Conservation (phyloP, 2,797 vertebrate species). For the Poecilia picta region DNA sequence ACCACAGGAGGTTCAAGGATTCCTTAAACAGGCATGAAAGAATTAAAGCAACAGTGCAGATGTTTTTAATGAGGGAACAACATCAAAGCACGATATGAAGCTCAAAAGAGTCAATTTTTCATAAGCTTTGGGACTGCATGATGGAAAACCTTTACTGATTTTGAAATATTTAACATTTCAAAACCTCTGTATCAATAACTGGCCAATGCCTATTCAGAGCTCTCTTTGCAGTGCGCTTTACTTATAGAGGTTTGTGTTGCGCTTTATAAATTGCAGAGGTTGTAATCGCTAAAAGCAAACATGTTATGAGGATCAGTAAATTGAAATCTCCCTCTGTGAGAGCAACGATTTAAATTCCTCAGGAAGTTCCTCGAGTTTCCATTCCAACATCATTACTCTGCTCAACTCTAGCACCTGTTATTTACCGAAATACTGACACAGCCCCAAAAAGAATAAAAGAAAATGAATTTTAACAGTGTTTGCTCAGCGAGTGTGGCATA, state of each 20-base stretch:
- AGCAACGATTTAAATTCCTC: not conserved
- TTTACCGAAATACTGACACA: not conserved
- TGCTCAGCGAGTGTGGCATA: slow-evolving; percentile 14
- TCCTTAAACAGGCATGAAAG: too few relatives aligned
- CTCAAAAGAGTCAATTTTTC: too few relatives aligned
- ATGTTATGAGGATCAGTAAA: not conserved
- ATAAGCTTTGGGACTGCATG: not conserved
- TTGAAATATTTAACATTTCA: not conserved
- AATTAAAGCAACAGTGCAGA: too few relatives aligned
- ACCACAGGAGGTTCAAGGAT: too few relatives aligned
- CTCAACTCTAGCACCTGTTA: not conserved
- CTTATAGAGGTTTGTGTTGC: not conserved
- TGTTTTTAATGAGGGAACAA: too few relatives aligned
- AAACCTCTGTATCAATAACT: not conserved
- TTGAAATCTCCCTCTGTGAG: slow-evolving; percentile 2
- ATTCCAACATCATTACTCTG: slow-evolving; percentile 1
- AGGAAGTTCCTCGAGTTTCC: not conserved
- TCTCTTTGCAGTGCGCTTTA: not conserved
- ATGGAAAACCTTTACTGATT: not conserved
- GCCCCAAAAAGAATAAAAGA: not conserved
- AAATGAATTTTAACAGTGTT: slow-evolving; percentile 12
- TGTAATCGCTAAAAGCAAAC: not conserved
- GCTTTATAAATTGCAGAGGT: not conserved
- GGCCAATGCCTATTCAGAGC: not conserved
- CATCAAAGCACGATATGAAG: too few relatives aligned